Evolutionary conservation across 2,888 invertebrate species (phyloP), one percentile per base, ranked within the genome.

Genomic region (Drosophila picticornis): DNA sequence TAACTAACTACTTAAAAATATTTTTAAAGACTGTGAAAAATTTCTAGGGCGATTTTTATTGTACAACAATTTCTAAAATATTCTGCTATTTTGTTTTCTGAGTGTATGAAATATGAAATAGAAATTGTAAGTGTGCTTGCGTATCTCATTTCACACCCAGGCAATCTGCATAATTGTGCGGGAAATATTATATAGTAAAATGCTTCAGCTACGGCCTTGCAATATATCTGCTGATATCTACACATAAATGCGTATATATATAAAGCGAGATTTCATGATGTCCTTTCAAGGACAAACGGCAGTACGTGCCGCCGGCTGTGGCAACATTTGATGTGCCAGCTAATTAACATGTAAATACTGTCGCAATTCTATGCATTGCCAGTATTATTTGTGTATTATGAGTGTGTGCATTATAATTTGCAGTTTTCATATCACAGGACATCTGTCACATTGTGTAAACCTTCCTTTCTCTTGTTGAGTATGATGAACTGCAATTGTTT

Each of bases 151-250:
- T 29, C 36, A 46, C 25, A 53, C 64, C 43, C 65, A 68, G 73
- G 73, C 84, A 89, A 85, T 85, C 90, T 85, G 75, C 84, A 89
- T 85, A 85, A 85, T 85, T 85, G 88, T 89, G 90, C 77, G 69
- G 73, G 75, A 87, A 80, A 71, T 77, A 77, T 81, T 65, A 63
- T 62, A 63, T 57, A 53, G 59, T 48, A 72, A 72, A 72, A 57
- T 68, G 38, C 56, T 63, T 51, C 69, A 69, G 31, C 56, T 63
- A 48, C 69, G 69, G 76, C 80, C 80, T 80, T 78, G 77, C 77
- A 64, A 65, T 76, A 53, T 67, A 72, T 76, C 81, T 68, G 25
- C 22, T 77, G 77, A 67, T 64, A 52, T 57, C 29, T 36, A 32
- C 25, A 50, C 38, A 38, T 52, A 34, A 40, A 40, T n/a, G 40